Evolutionary conservation across 92 coral and sea anemone genomes (phyloP), one percentile per base, ranked within the genome.

Genomic region (Meandrina meandrites): DNA sequence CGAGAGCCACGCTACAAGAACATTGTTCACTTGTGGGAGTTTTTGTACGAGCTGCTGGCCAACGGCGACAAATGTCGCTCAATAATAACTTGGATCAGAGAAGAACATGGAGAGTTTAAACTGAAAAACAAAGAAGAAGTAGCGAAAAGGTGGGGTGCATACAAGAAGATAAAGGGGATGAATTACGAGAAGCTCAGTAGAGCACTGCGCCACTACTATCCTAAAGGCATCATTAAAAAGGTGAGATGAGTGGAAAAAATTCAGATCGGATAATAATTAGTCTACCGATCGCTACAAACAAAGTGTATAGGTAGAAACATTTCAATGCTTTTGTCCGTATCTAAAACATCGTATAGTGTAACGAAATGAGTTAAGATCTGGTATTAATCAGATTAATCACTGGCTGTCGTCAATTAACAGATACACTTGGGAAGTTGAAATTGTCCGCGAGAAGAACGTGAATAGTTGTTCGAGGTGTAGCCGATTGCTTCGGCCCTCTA

Each of bases 1-100:
- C 15, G 68, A 51, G 71, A 74, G 24, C 92, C 90, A 28, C 89
- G 91, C 17, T 91, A 92, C 83, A 94, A 96, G 81, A 96, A 96
- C 83, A 94, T 94, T 4, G 90, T 95, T 19, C 99, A 96, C 72
- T 88, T 96, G 83, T 96, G 99, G 99, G 99, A 96, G 64, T 96
- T 96, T 60, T 86, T 96, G 35, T 91, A 90, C 18, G 99, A 92
- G 51, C 79, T 96, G 17, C 79, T 96, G 5, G 92, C 92, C 4
- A 95, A 88, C 36, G 86, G 72, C 10, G 91, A 92, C 22, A 69
- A 87, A 42, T 94, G 87, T 60, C 62, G 76, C 19, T 90, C 98
- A 6, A 66, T 96, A 18, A 95, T 96, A n/a, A 86, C 93, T 32
- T 96, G 99, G 99, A 95, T 93, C 69, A 92, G 91, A 57, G 91